Conservation (phyloP, 2,888 invertebrate genomes). For the Phorcus lineatus region DNA sequence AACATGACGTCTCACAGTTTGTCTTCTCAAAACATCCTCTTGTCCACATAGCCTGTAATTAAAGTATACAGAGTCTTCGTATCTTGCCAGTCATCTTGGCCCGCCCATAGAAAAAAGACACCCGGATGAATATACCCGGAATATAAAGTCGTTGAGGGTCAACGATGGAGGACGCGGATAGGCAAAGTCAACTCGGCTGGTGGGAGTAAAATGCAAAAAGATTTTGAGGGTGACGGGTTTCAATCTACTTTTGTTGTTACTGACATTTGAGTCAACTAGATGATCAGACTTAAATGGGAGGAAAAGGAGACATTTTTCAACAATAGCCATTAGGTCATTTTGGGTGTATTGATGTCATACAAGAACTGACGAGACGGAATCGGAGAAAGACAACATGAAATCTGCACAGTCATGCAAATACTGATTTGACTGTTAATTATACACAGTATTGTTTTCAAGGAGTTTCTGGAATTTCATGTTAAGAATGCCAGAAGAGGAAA, state of each 20-base stretch:
- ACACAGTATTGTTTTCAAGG: too few species aligned
- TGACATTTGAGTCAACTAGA: neutral
- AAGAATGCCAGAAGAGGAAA: too few species aligned
- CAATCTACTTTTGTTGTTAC: neutral
- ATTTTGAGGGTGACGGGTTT: slow-evolving; percentile 1
- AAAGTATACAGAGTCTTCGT: neutral
- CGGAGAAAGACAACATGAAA: too few species aligned
- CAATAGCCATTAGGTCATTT: too few species aligned
- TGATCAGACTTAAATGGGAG: neutral
- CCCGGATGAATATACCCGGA: neutral
- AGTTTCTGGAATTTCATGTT: too few species aligned
- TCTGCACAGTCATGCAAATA: too few species aligned
- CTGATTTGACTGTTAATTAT: too few species aligned
- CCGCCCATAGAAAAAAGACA: neutral
- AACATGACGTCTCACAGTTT: too few species aligned
- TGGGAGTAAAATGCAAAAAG: neutral
- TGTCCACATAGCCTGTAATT: neutral
- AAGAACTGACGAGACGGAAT: too few species aligned
- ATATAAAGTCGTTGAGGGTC: neutral
- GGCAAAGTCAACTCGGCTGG: neutral
- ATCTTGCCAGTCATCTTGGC: neutral
- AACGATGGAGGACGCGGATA: neutral
- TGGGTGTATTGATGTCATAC: too few species aligned
- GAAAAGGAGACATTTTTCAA: neutral
- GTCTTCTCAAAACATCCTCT: neutral